Evolutionary conservation across 2,888 invertebrate genomes (phyloP), one percentile per base, ranked within the genome.

Genomic region (Drosophila ezoana): DNA sequence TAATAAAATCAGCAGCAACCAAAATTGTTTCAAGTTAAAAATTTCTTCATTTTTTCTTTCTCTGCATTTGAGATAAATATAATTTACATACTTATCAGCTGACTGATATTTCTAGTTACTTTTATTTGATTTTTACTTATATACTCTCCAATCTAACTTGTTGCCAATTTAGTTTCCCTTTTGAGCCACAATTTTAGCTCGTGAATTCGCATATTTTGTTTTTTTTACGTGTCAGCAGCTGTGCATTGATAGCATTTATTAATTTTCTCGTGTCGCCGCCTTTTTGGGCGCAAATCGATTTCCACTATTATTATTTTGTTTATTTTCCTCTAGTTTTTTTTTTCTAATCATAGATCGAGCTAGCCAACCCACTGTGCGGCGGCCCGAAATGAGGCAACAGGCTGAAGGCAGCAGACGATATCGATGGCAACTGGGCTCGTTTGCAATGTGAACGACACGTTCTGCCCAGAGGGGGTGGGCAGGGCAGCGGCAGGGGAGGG

Each of bases 371-470:
- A 83, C 87, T 74, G 81, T 86, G 58, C 69, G 13, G 11, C 59
- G 62, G 32, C 60, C 52, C 52, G 56, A 63, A 82, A 81, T 87
- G 84, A 84, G 56, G 48, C 51, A 48, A 20, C 38, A 40, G 49
- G 43, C 49, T 35, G 53, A 14, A 59, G 71, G 51, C 65, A 76
- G 56, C 51, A 61, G 72, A 67, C 72, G 73, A 59, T 75, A 77
- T 75, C 78, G 78, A 75, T 63, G 54, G 76, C 61, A 72, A 58
- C 72, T 53, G 52, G 45, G 65, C 72, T 72, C 61, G 75, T 74
- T 74, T 69, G 70, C 69, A 59, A 66, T 66, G 63, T 63, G 67
- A 73, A 73, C 73, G 52, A 68, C 62, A 73, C 62, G 73, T 63
- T 61, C 33, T 33, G 38, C 49, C 61, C 35, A 23, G 41, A 14